Base-by-base conservation (phyloP, 2,113 vertebrate genomes). In the Gadus macrocephalus region DNA sequence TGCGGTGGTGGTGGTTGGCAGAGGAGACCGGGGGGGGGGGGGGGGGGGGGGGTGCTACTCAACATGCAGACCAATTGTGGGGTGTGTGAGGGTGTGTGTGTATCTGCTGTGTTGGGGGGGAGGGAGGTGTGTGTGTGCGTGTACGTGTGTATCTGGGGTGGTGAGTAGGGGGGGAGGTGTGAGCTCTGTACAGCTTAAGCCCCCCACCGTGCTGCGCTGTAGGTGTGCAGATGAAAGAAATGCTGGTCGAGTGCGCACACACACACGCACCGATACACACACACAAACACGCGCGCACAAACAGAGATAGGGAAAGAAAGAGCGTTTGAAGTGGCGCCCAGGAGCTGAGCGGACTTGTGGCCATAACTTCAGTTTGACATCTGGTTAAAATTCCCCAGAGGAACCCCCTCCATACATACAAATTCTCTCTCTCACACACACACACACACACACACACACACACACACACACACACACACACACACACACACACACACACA, bases 161-260 rank as follows among this genome's bases (percentile, higher is more conserved):
- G 62, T 25, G 15, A 1, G 20, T 25, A 22, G 19, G 22, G 14
- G 22, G 22, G 62, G 3, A 15, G 14, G 62, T 5, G 62, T 16
- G 62, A 20, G 64, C 35, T 11, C n/a, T 19, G 14, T 20, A 8
- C n/a, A 49, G 19, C 69, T 62, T 61, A 49, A 69, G 19, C 67
- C 77, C 75, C 75, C 87, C 84, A 78, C 68, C 1, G 85, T 62
- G 72, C 76, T 73, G 78, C 83, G 76, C 84, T 28, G 67, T 82
- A 84, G 86, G 86, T 87, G 87, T 77, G 74, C 78, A 87, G 84
- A 89, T 89, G 81, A 87, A 89, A 87, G 87, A 77, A 20, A 74
- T 42, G 71, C 78, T 75, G 63, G 76, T 65, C 2, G 76, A 83
- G 60, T 69, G 63, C 62, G 63, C 71, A 38, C 62, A 64, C 31